Evolutionary conservation across 2,113 vertebrate species (phyloP).

Genomic region (Vanacampus margaritifer): DNA sequence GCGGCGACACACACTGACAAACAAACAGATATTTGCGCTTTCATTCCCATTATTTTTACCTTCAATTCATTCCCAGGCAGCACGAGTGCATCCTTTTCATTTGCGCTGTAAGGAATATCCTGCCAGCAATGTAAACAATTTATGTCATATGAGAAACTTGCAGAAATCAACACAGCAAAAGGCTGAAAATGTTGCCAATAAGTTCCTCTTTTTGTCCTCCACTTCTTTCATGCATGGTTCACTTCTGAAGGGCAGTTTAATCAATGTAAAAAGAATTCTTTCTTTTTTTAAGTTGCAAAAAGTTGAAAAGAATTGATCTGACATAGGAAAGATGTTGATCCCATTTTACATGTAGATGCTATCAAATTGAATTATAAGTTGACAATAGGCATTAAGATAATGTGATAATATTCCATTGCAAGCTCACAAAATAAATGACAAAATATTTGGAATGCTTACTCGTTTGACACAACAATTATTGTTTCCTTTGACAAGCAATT

Average conservation of each 20-base stretch:
- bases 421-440: no score
- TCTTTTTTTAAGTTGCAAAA: no score
- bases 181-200: slow-evolving; percentile 18
- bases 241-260: background rate
- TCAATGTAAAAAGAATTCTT: slow-evolving; percentile 1
- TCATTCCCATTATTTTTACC: slow-evolving; percentile 61
- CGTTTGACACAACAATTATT: background rate
- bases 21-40: slow-evolving; percentile 67
- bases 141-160: slow-evolving; percentile 1
- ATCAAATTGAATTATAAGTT: background rate
- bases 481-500: background rate
- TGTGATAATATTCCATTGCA: background rate
- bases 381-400: background rate
- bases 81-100: slow-evolving; percentile 39
- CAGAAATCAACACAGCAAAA: slow-evolving; percentile 11
- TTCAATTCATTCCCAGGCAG: slow-evolving; percentile 33
- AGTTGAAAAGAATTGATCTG: background rate
- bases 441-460: background rate
- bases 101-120: slow-evolving; percentile 40
- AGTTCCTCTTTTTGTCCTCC: slow-evolving; percentile 29
- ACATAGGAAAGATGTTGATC: background rate
- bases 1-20: slow-evolving; percentile 48
- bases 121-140: slow-evolving; percentile 31
- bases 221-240: slow-evolving; percentile 4
- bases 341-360: background rate